Base-by-base conservation (phyloP, 2,797 vertebrate species). In the Podarcis siculus region DNA sequence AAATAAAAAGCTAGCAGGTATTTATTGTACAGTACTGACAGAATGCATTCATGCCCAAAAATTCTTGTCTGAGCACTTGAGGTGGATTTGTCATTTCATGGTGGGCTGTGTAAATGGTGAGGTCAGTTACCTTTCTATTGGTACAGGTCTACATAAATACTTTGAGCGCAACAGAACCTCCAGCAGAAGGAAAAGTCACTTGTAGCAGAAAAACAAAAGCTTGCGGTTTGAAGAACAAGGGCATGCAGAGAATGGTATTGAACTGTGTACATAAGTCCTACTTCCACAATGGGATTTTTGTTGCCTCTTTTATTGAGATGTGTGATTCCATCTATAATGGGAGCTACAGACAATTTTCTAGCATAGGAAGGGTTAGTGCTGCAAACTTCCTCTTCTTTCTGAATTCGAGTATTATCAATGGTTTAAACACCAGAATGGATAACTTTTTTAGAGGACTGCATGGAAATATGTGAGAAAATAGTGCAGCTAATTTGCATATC, bases 1-100 rank as follows among this genome's bases (percentile, higher is more conserved):
- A 87, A 91, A 87, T 94, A 93, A 89, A 91, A 89, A 91, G 32
- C 88, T 91, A 92, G 83, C 61, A 88, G 4, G 55, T 61, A 90
- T 32, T 71, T 82, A 69, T 83, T 90, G 49, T 55, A 49, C 49
- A 49, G 85, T 35, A 79, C 81, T 82, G 79, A 35, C 84, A 77
- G 72, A 88, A 89, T 90, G 15, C 75, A 87, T 91, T 67, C 87
- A 66, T 91, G 87, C 71, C 88, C 79, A 90, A 87, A 93, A 88
- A 92, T 67, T 30, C 80, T 64, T 64, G 61, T 89, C 66, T 86
- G 37, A 45, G 83, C 55, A 75, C 13, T 61, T 76, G 30, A 79
- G 77, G 55, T 61, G 85, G 8, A 94, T 79, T 90, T 93, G 89
- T 84, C 72, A 71, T 92, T 94, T 88, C 78, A 88, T 42, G 83